Evolutionary conservation across 1,140 invertebrate species (phyloP), one percentile per base, ranked within the genome.

Genomic region (Conus ventricosus): DNA sequence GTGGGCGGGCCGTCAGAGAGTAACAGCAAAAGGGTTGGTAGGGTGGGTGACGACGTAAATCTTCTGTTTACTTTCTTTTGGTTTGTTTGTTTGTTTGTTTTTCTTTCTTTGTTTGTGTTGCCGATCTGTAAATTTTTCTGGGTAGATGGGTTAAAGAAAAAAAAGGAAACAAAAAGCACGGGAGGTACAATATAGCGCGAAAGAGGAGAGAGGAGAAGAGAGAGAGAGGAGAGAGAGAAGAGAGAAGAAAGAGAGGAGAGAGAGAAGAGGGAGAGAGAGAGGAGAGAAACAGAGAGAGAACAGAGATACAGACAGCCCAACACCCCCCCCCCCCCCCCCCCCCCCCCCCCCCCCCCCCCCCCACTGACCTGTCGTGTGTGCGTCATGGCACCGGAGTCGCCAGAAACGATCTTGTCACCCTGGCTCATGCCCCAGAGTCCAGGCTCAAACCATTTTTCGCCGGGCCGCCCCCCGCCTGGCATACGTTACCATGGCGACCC

Each of bases 181-280:
- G 57, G 57, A 60, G 57, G 57, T 60, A 60, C 8, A 60, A 11
- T 11, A 60, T 60, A 60, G 15, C 57, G 15, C 15, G 57, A 4
- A 2, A 60, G 1, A 15, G 88, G 71, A 81, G 91, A 23, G 92
- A 91, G 20, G 67, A 71, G 67, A 71, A 71, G 67, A 71, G 67
- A 71, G 67, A 71, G 67, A 71, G 67, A 71, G 67, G 67, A 71
- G 67, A 71, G 67, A 71, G 67, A 71, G 67, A n/a, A 71, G 67
- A 71, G 67, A 71, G 67, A n/a, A 71, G 67, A 71, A 8, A 71
- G 67, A 71, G 67, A 71, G 67, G 67, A 71, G 67, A 71, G 67
- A 71, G 67, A 71, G 67, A n/a, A n/a, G 11, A 20, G 4, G 4
- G 67, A n/a, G 4, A n/a, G 20, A n/a, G 0, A 71, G 11, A 71